Evolutionary conservation across 2,113 vertebrate species (phyloP), one percentile per base, ranked within the genome.

Genomic region (Phylloscopus trochiloides): DNA sequence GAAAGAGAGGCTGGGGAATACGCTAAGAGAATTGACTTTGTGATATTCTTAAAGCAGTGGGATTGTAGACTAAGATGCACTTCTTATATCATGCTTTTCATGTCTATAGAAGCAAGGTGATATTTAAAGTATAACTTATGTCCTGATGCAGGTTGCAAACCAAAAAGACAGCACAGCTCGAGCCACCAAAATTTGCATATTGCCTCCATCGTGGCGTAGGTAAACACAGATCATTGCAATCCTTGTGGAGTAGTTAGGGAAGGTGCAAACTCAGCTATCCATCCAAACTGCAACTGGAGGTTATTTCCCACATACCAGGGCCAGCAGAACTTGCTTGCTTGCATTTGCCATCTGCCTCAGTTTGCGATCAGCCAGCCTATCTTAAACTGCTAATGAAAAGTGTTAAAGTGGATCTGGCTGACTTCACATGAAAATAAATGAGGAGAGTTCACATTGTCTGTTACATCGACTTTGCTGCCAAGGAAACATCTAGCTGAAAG

Each of bases 321-420:
- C 70, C 80, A 93, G 57, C 7, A 91, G 87, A 91, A 95, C 65
- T 82, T 63, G 31, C 84, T 77, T 31, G 59, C 61, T 77, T 81
- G 73, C 9, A 2, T 87, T 91, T 94, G 57, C 90, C 90, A 88
- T 96, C 95, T 97, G 90, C 77, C 65, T 93, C 32, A 26, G 79
- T 83, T 76, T 81, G 70, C 0, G 1, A 75, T 87, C 84, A 90
- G 87, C 68, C n/a, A 62, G 26, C 38, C 70, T 52, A 13, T 84
- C 85, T 74, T 72, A 80, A 94, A 77, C 77, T 74, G 43, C 65
- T 85, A 71, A 95, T 90, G 90, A 82, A 78, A 90, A 85, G 87
- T 78, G 73, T 94, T 93, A 91, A 91, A 95, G 85, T 0, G 0
- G 88, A 87, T 52, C 74, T 94, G 90, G 68, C 77, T 91, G 94